Conservation (phyloP, 2,797 vertebrate species). For the Pseudochirops cupreus region DNA sequence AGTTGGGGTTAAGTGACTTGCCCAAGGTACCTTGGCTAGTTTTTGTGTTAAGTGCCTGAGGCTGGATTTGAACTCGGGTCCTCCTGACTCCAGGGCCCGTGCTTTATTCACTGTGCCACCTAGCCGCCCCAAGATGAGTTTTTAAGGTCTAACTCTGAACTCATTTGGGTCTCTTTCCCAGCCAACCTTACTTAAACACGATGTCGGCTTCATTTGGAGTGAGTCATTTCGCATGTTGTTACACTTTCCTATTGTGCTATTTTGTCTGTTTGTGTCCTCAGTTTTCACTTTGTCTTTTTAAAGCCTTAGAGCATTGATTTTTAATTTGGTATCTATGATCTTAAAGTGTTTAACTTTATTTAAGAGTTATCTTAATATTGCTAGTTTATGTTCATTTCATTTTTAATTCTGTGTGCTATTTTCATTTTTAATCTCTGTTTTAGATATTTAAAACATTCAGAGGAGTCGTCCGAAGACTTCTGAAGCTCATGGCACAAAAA, state of each 20-base stretch:
- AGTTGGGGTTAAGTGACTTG: too few species aligned
- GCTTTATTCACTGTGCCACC: too few species aligned
- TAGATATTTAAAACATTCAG: too few species aligned
- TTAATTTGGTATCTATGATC: neutral
- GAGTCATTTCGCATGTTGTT: neutral
- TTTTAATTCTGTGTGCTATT: too few species aligned
- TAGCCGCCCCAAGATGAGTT: neutral
- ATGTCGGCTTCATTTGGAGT: neutral
- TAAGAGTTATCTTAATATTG: neutral
- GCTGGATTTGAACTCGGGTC: too few species aligned
- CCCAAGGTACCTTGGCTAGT: too few species aligned
- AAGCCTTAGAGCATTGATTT: neutral
- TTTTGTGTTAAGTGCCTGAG: too few species aligned
- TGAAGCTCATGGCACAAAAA: neutral
- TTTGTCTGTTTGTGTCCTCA: neutral
- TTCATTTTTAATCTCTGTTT: neutral
- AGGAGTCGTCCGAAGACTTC: neutral
- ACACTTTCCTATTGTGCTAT: neutral
- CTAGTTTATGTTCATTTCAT: too few species aligned
- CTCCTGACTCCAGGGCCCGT: too few species aligned
- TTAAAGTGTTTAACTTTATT: neutral
- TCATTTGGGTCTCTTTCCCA: neutral
- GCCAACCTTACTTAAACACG: neutral
- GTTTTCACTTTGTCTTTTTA: neutral
- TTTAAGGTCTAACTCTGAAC: neutral